Base-by-base conservation (phyloP, 2,113 vertebrate genomes). In the Rhinogobius similis region DNA sequence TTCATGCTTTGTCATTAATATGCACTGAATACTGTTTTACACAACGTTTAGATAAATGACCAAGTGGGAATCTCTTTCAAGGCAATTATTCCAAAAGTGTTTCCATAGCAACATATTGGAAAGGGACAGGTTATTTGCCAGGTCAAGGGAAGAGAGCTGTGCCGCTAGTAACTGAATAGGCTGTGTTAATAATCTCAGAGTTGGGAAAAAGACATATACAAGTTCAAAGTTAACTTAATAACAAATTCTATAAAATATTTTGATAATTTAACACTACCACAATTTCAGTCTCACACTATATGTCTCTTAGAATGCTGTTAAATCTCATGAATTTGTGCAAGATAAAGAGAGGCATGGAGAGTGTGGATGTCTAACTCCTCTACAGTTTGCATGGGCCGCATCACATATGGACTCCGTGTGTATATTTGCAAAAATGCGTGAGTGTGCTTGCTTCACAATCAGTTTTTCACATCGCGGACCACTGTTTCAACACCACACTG, bases 401-500 rank as follows among this genome's bases (percentile, higher is more conserved):
- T 75, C 75, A 36, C 82, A 61, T 67, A 70, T 70, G 74, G 73
- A 59, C 38, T 61, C 12, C 61, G 53, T 83, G 76, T 52, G 56
- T 74, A 82, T 72, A 82, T 82, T 75, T 70, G 81, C 67, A 82
- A 78, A 83, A 73, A 64, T 82, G 83, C 82, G 78, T 77, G 84
- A 83, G 76, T 75, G 82, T 78, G 84, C 74, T 78, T 86, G 84
- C 74, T 78, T 87, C 75, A 75, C 84, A 86, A 88, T 89, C 86
- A 89, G 83, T 78, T 82, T 82, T 79, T 72, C 20, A 81, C 81
- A 85, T 89, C 78, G 71, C 52, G 10, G 23, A 85, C 76, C 79
- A 76, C 86, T 86, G 89, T 91, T 92, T 91, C 86, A 92, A 92
- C 90, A 91, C 89, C 65, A 77, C 72, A 76, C 72, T 18, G 75